These are phyloP conservation scores for Aproaerema taeniolella DNA, from an alignment of 2,888 invertebrate species.

Conservation along the genomic window DNA sequence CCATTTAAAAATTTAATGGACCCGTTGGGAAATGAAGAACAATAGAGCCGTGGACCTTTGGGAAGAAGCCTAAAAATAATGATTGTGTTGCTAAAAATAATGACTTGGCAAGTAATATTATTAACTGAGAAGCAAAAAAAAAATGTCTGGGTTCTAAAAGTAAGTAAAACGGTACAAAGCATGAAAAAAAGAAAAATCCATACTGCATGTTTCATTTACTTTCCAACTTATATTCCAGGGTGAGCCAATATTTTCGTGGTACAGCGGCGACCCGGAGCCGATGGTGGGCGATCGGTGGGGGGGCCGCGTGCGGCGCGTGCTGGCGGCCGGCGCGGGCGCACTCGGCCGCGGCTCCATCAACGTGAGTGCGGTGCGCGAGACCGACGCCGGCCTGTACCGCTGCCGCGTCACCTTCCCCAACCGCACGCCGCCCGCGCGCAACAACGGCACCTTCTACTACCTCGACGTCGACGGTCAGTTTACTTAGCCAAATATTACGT, in stretches of 20 bases:
- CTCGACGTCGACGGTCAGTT: constrained; percentile 90
- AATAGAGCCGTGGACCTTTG: too few species aligned
- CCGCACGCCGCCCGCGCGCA: constrained; percentile 88
- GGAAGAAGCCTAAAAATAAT: too few species aligned
- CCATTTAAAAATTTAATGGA: too few species aligned
- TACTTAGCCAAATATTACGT: background rate
- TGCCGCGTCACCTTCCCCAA: constrained; percentile 93
- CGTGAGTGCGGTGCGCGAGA: constrained; percentile 90
- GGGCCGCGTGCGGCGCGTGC: constrained; percentile 37
- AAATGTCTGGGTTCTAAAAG: too few species aligned
- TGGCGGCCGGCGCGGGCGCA: constrained; percentile 24
- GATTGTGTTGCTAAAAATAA: too few species aligned
- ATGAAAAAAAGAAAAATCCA: too few species aligned
- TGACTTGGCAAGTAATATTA: too few species aligned
- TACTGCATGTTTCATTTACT: too few species aligned
- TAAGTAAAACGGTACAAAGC: too few species aligned
- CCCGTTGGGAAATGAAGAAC: too few species aligned
- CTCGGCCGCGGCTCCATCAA: constrained; percentile 86
- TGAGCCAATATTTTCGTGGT: constrained; percentile 88
- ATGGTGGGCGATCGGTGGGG: constrained; percentile 32
- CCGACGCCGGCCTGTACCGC: constrained; percentile 95
- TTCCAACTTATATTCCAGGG: too few species aligned
- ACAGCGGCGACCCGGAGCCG: constrained; percentile 82
- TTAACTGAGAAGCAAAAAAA: too few species aligned
- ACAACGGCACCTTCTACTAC: constrained; percentile 94